A percentile compares a stretch with the other conserved stretches of the same genome.
phyloP scores from a whole-genome alignment of 2,888 invertebrate genomes.

The Pollenia angustigena region DNA sequence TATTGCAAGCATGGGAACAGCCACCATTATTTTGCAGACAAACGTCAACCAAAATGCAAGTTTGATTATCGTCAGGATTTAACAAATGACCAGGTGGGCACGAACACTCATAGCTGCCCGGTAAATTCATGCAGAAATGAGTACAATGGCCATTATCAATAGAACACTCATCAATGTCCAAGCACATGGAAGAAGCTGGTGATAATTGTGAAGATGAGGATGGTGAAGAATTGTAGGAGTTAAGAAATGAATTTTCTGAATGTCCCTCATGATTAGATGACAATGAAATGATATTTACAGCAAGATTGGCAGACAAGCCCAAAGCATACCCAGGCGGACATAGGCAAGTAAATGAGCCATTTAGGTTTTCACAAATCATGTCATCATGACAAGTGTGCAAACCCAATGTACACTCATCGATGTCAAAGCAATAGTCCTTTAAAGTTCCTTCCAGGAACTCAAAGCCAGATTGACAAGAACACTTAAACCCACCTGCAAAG shows the following conservation, averaged over 20 bases:
- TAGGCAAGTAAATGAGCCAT: conserved; percentile 84
- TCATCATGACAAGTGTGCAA: conserved; percentile 79
- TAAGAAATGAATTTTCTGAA: conserved; percentile 47
- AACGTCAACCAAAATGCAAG: conserved; percentile 85
- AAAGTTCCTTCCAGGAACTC: conserved; percentile 77
- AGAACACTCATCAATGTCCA: conserved; percentile 85
- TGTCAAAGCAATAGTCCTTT: conserved; percentile 80
- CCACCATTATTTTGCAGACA: conserved; percentile 84
- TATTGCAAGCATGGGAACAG: conserved; percentile 84
- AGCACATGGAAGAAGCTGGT: conserved; percentile 78
- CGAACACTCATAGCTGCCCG: conserved; percentile 80
- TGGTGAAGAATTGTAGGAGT: conserved; percentile 50
- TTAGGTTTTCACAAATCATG: conserved; percentile 82
- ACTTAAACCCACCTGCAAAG: conserved; percentile 84
- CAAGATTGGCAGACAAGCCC: conserved; percentile 72
- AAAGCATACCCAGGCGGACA: conserved; percentile 85
- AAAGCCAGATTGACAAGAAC: conserved; percentile 85
- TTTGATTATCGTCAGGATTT: conserved; percentile 77
- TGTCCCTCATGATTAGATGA: conserved; percentile 39
- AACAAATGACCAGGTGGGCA: conserved; percentile 79
- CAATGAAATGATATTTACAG: conserved; percentile 62
- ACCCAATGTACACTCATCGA: conserved; percentile 85
- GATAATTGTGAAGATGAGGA: conserved; percentile 45
- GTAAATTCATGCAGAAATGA: conserved; percentile 84
- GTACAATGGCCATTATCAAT: conserved; percentile 83